A percentile compares a stretch with the other conserved stretches of the same genome.
Conservation (phyloP, 2,797 vertebrate species). For the Syndactyla subalaris region DNA sequence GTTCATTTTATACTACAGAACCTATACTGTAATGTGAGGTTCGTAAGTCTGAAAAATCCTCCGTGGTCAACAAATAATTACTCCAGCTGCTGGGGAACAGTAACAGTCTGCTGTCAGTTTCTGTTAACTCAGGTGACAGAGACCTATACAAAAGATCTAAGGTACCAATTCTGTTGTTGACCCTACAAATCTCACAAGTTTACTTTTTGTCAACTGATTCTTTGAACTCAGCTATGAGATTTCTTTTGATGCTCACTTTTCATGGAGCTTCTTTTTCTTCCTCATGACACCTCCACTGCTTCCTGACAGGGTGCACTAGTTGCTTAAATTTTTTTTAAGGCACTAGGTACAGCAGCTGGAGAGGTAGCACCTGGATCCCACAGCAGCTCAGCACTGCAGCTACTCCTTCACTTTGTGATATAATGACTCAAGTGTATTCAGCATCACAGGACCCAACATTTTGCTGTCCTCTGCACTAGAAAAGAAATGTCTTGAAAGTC, state of each 20-base stretch:
- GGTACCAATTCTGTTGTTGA: not conserved
- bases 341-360: not conserved
- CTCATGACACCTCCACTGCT: not conserved
- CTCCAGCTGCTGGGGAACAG: not conserved
- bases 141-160: not conserved
- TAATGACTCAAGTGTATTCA: not conserved
- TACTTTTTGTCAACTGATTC: not conserved
- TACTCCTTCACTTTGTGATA: not conserved
- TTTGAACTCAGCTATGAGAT: not conserved
- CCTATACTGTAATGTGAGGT: fast-evolving
- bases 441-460: not conserved
- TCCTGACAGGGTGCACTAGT: not conserved
- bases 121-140: not conserved
- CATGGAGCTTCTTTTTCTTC: not conserved
- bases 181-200: fast-evolving
- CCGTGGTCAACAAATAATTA: not conserved
- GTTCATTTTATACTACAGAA: not conserved
- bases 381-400: not conserved
- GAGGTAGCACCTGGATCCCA: not conserved
- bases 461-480: not conserved
- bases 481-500: not conserved
- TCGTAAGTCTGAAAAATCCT: not conserved
- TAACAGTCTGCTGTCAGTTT: not conserved
- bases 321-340: not conserved
- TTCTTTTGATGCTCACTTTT: not conserved